Evolutionary conservation across 2,113 vertebrate genomes (phyloP), one percentile per base, ranked within the genome.

Genomic region (Turdus rufiventris): DNA sequence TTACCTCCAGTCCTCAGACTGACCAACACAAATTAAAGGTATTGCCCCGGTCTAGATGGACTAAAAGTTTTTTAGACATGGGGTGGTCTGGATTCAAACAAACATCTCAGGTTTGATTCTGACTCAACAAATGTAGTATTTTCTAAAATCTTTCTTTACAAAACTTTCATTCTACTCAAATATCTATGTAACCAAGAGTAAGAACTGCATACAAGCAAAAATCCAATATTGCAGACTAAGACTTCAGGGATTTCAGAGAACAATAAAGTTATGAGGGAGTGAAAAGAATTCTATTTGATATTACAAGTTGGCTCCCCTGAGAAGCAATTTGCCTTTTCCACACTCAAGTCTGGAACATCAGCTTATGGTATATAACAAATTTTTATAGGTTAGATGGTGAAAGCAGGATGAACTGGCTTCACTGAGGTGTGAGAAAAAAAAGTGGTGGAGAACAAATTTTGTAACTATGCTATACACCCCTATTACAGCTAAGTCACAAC

Each of bases 181-280:
- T 53, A 82, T 10, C 31, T 48, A 60, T 12, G 51, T 18, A 94
- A 60, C 2, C 10, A 62, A 62, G 33, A 66, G 6, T 34, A 29
- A 88, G 40, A 91, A 86, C 1, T 20, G 26, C 34, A 54, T 7
- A 68, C 14, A 71, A 67, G 42, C 6, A 58, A 88, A 91, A 85
- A 73, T 14, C 29, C 53, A 60, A 6, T 20, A 63, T 16, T 67
- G 25, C 34, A 38, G 38, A 24, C 19, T 26, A 58, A 72, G 43
- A 63, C 9, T 42, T 67, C 31, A 40, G 14, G 11, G 42, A 86
- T 70, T 73, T 81, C 68, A 81, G 60, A 85, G 36, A 79, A 83
- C 23, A 80, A 14, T 21, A 53, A 65, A 0, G 0, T 23, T 45
- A 76, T 1, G 8, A 4, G 6, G 14, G 18, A 79, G 21, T 33